A percentile compares a stretch with the other conserved stretches of the same genome.
phyloP scores from a whole-genome alignment of 2,113 vertebrate genomes.

The Spheniscus mendiculus region DNA sequence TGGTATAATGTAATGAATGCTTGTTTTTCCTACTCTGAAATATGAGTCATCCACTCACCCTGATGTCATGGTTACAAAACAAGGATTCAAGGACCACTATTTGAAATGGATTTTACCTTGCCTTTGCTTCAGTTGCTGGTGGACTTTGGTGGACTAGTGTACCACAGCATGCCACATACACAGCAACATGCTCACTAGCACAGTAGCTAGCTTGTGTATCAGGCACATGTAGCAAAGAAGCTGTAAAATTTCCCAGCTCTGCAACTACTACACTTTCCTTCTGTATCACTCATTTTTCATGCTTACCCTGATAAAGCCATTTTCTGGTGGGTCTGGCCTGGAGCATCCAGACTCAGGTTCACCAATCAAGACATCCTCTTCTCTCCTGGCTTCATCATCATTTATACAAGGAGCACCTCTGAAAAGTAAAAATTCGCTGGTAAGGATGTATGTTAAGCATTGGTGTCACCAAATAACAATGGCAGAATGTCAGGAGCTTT shows the following conservation, averaged over 20 bases:
- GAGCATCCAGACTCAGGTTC: slow-evolving; percentile 83
- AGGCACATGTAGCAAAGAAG: neutral
- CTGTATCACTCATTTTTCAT: neutral
- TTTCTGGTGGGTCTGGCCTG: slow-evolving; percentile 77
- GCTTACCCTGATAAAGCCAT: slow-evolving; percentile 87
- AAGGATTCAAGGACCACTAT: neutral
- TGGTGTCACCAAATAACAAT: neutral
- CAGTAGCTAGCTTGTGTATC: neutral
- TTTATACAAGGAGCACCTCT: slow-evolving; percentile 87
- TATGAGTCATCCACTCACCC: neutral
- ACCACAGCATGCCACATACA: neutral
- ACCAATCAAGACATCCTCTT: slow-evolving; percentile 56
- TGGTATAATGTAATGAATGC: neutral
- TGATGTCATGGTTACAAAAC: neutral
- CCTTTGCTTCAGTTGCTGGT: neutral
- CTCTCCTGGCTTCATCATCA: slow-evolving; percentile 80
- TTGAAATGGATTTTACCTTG: neutral
- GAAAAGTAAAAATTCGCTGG: neutral
- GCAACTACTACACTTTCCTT: neutral
- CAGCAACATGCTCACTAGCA: neutral
- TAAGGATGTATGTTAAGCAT: neutral
- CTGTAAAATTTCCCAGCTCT: neutral
- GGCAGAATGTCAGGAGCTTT: neutral
- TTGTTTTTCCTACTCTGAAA: neutral
- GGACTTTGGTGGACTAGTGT: neutral